Evolutionary conservation across 2,113 vertebrate species (phyloP), one percentile per base, ranked within the genome.

Genomic region (Elachura formosa): DNA sequence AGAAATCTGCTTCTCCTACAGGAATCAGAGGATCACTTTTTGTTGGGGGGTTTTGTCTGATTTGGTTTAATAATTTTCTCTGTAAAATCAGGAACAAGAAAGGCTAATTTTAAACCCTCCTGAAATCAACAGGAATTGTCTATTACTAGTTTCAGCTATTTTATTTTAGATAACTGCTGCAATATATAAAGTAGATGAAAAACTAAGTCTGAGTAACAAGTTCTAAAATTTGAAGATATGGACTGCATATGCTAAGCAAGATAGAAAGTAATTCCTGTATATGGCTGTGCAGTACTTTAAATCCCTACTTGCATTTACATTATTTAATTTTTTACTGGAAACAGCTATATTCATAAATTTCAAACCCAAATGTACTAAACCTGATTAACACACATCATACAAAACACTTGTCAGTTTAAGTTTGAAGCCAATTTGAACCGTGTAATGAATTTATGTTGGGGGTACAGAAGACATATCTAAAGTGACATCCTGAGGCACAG

Each of bases 381-480:
- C 11, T 79, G 21, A 63, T 94, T 93, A 91, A 64, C 40, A 90
- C 43, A 84, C 21, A 67, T 54, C 34, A 81, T 56, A 51, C 16
- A 89, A 45, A 85, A 76, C 58, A 83, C 11, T 76, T 93, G 51
- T 84, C 96, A 89, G 51, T 55, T 96, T 96, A 95, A 95, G 29
- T 84, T 46, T 79, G 67, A 83, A 90, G 40, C n/a, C 23, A 83
- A 61, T 94, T 77, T 89, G 54, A 92, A 93, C 51, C 68, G 64
- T 49, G 38, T 95, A 97, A 97, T 94, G 63, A 95, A 81, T 95
- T 98, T 96, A 93, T 71, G 54, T 51, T 4, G 31, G 52, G 58
- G 33, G 62, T 96, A 89, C 5, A 21, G 96, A 97, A 97, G 61
- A 90, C 40, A 68, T 89, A 96, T 96, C 93, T 93, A 86, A 97